phyloP scores from a whole-genome alignment of 2,113 vertebrate species.

The Apteryx mantelli region DNA sequence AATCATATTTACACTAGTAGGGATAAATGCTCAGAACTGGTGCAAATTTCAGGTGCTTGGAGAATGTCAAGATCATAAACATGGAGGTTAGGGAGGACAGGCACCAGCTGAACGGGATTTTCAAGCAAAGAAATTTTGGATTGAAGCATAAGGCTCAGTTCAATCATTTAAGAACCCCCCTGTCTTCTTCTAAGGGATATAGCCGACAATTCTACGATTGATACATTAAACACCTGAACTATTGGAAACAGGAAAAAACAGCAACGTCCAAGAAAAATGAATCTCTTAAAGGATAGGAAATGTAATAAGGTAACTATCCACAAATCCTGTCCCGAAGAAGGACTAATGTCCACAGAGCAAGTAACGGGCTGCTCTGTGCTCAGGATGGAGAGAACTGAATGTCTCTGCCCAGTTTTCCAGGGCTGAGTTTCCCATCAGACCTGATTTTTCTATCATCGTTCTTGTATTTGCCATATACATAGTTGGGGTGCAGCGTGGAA shows the following conservation, averaged over 20 bases:
- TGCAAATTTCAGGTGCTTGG: background rate
- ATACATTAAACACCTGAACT: background rate
- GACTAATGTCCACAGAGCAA: background rate
- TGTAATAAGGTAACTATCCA: background rate
- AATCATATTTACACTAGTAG: background rate
- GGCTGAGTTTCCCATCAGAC: background rate
- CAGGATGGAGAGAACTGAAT: background rate
- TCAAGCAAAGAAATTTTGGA: too few relatives aligned
- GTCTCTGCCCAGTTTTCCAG: background rate
- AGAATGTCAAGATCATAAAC: background rate
- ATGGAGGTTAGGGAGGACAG: background rate
- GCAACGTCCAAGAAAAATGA: background rate
- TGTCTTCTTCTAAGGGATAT: too few relatives aligned
- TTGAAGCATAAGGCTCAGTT: too few relatives aligned
- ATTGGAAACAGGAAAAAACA: background rate
- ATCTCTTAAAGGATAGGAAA: background rate
- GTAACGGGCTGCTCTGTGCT: background rate
- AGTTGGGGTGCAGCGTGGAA: accelerated
- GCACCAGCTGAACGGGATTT: background rate
- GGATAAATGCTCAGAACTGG: background rate
- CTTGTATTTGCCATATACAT: background rate
- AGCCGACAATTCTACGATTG: background rate
- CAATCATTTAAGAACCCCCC: too few relatives aligned
- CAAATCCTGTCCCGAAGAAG: background rate
- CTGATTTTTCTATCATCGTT: background rate